Base-by-base conservation (phyloP, 2,888 invertebrate genomes). In the Andrena bicolor region DNA sequence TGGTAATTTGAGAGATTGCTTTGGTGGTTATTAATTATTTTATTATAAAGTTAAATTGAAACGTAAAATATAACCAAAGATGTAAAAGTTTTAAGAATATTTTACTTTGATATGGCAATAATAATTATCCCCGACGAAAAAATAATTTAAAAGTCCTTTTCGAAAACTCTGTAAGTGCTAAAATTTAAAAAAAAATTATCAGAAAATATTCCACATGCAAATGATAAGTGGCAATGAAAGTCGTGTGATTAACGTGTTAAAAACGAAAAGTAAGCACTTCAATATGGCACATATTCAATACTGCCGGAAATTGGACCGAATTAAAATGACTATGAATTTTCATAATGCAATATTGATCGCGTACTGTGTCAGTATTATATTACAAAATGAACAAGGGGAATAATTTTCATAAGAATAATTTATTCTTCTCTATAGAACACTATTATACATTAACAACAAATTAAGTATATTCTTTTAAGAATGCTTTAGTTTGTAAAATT, bases 241-340 rank as follows among this genome's bases (percentile, higher is more conserved):
- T 8, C 20, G 23, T 7, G 53, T 20, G 7, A 20, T 20, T 7
- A 58, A n/a, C 7, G n/a, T 49, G 53, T 10, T 23, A 23, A 23
- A 53, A 23, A 53, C 65, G 16, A 49, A 49, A 26, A n/a, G 26
- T 49, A 13, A 28, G 4, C 16, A 65, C 6, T 49, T 26, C 48
- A 30, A 41, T 70, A 28, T 16, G 28, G n/a, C 58, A 48, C 41
- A 10, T 41, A 48, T 70, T 48, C 58, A 56, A 60, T 8, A 35
- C 16, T 48, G 41, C n/a, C n/a, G 48, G 26, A 60, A 70, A 60
- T 41, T 60, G 48, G 60, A 60, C 30, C 20, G 41, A 28, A 20
- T n/a, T 13, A 60, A n/a, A 48, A n/a, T 4, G 26, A 48, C 13
- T 48, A 58, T 48, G 28, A 8, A 69, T 69, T 69, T 56, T 35